Evolutionary conservation across 2,888 invertebrate species (phyloP), one percentile per base, ranked within the genome.

Genomic region (Stictocephala bisonia): DNA sequence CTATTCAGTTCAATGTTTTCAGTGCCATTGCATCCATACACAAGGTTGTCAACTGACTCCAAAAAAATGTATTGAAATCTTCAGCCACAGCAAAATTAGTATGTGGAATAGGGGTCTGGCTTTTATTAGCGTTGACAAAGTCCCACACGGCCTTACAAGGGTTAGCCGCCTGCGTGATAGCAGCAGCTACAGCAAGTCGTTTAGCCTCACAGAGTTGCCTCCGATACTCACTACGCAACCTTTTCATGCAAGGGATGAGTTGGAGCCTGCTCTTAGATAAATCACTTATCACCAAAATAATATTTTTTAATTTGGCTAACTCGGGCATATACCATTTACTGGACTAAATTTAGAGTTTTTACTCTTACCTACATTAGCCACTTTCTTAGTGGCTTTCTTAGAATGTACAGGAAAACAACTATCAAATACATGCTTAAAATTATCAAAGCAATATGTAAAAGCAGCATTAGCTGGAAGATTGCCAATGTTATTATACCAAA

Each of bases 91-190:
- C 27, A 31, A 58, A 31, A 7, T 31, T 15, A 58, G 3, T 27
- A n/a, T 58, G 27, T 3, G 11, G n/a, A 15, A 31, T 1, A 13
- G 11, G n/a, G 18, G 29, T 27, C 11, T 58, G 6, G 3, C 29
- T 3, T 20, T n/a, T n/a, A 27, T 18, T 29, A 2, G 1, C 31
- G 9, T 15, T 58, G 15, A 27, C 31, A 31, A 13, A 58, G n/a
- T 31, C 56, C 56, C 56, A 58, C 18, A 31, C 56, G n/a, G 56
- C 31, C 18, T 58, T 58, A 31, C 56, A 58, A 3, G 56, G 31
- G 27, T 58, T 58, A 18, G 29, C 18, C 18, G 31, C 27, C 9
- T 58, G 56, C 1, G 27, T n/a, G 31, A 58, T 58, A 24, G 18
- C 9, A 58, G 27, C 4, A 27, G 56, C 56, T 13, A 58, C 18